Evolutionary conservation across 2,888 invertebrate species (phyloP).

Genomic region (Mellilla xanthometata): DNA sequence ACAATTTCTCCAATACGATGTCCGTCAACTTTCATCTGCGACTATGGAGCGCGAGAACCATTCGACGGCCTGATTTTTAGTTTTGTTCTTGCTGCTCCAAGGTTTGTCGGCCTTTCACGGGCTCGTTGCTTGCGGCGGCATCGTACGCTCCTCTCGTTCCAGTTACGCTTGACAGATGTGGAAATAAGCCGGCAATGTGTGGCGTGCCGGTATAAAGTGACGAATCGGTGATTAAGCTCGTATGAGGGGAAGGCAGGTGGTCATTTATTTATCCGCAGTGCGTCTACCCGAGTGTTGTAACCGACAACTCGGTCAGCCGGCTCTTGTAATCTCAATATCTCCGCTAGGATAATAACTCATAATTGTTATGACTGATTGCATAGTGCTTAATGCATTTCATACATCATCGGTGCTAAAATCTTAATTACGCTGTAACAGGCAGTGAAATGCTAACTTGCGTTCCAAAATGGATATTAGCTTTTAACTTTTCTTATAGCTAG

Average conservation of each 20-base stretch:
- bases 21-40: constrained; percentile 47
- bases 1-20: constrained; percentile 39
- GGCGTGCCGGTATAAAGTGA: constrained; percentile 22
- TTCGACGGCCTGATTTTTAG: constrained; percentile 53
- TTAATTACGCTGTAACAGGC: too few relatives aligned
- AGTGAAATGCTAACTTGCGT: too few relatives aligned
- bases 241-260: constrained; percentile 32
- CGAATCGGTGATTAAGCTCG: constrained; percentile 24
- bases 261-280: constrained; percentile 45
- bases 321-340: constrained; percentile 16
- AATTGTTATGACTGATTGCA: constrained; percentile 21
- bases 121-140: constrained; percentile 32
- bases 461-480: too few relatives aligned
- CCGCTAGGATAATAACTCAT: constrained; percentile 27
- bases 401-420: constrained; percentile 20
- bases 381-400: constrained; percentile 20
- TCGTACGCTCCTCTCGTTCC: constrained; percentile 38
- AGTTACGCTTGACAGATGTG: constrained; percentile 29
- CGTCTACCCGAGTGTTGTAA: constrained; percentile 40
- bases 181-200: constrained; percentile 37
- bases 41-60: constrained; percentile 30
- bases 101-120: constrained; percentile 52
- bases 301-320: constrained; percentile 40
- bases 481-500: too few relatives aligned
- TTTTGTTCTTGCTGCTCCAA: constrained; percentile 51